Evolutionary conservation across 2,797 vertebrate species (phyloP), one percentile per base, ranked within the genome.

Genomic region (Morus bassanus): DNA sequence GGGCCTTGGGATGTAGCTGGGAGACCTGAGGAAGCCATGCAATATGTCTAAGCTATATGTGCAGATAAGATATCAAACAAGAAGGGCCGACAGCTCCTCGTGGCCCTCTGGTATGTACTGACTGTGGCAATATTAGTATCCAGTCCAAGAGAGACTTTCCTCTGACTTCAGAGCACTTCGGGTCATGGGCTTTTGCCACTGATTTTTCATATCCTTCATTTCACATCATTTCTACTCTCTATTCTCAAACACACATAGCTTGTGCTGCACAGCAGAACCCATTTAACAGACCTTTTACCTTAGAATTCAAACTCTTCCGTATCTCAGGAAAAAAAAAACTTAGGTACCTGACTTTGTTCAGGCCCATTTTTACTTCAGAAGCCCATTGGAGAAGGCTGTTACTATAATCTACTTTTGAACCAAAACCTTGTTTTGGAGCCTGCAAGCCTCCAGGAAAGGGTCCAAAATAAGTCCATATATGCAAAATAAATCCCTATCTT

Each of bases 271-370:
- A 59, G 31, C 57, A 83, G 57, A 93, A 48, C 31, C 50, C 37
- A 6, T 27, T 54, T 11, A 6, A 31, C 46, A 77, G 39, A 30
- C 28, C 13, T 64, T 37, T 21, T 61, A 3, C 75, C 85, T 68
- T 19, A 28, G 18, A 37, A 83, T n/a, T n/a, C 76, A 84, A 48
- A 13, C 19, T 28, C 18, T 28, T 35, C 63, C 37, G 7, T 17
- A 21, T 21, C 25, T 4, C 18, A 39, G 54, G 56, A 7, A 45
- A 45, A 7, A 45, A 7, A 50, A 48, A 59, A 37, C 2, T 9
- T 2, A 5, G 5, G 19, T 22, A 33, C 1, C 0, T 4, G 9
- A 22, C 54, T 37, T 18, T 6, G 2, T 33, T 39, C 85, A 39
- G 61, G 30, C 28, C 27, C 17, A 2, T 72, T 88, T 77, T 74